phyloP scores from a whole-genome alignment of 2,113 vertebrate genomes.

The Stomatorhinus ivindoensis region DNA sequence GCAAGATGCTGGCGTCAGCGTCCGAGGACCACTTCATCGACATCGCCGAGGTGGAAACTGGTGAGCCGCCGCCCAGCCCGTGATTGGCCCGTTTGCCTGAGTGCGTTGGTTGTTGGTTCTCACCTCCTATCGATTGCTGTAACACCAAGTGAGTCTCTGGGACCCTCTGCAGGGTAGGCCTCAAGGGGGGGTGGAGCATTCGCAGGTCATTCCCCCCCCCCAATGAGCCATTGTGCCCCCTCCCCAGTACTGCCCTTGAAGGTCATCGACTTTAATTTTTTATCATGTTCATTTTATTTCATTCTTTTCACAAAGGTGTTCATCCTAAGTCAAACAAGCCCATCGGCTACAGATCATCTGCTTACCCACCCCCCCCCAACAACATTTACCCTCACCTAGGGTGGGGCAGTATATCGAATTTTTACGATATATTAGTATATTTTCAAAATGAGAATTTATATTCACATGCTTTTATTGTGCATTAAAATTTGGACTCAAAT shows the following conservation, averaged over 20 bases:
- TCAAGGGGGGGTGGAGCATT: no score
- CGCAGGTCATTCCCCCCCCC: no score
- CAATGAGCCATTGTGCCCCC: no score
- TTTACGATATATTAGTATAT: background rate
- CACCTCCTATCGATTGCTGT: background rate
- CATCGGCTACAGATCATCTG: background rate
- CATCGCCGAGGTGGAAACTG: slow-evolving; percentile 93
- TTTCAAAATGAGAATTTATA: background rate
- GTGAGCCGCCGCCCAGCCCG: slow-evolving; percentile 51
- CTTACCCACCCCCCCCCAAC: background rate
- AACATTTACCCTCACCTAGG: background rate
- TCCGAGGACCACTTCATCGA: slow-evolving; percentile 98
- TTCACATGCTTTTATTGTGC: background rate
- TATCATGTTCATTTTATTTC: background rate
- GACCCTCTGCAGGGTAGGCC: background rate
- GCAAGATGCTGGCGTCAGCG: slow-evolving; percentile 92
- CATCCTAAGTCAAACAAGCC: background rate
- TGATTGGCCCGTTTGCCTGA: background rate
- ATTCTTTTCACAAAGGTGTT: no score
- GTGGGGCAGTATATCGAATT: background rate
- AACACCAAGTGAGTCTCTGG: background rate
- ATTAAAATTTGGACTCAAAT: background rate
- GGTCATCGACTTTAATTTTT: background rate
- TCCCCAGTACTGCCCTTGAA: background rate
- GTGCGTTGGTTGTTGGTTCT: background rate